These are phyloP conservation scores for Muntiacus muntjak DNA, from an alignment of 2,113 vertebrate species.

Conservation along the genomic window DNA sequence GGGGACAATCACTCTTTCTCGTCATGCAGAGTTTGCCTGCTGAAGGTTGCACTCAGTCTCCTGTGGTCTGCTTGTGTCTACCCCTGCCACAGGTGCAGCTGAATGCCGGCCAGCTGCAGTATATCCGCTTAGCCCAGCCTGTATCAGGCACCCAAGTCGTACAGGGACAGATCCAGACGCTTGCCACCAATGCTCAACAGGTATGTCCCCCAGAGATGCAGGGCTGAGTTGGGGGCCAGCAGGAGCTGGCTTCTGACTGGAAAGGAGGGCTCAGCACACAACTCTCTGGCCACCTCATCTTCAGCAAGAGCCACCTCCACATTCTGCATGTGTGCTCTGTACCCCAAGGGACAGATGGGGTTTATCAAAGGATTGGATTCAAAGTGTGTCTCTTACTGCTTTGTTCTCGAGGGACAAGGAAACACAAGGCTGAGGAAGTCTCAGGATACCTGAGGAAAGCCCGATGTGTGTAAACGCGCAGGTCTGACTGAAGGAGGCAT, in stretches of 20 bases:
- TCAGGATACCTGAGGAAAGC: background rate
- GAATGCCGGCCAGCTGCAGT: conserved; percentile 96
- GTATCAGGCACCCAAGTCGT: conserved; percentile 97
- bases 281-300: background rate
- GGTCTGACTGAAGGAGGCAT: background rate
- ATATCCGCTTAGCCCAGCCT: conserved; percentile 97
- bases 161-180: conserved; percentile 98
- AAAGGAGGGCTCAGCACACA: background rate
- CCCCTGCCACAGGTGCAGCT: conserved; percentile 91
- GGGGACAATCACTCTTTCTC: background rate
- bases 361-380: background rate
- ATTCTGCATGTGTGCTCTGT: background rate
- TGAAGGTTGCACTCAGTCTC: conserved; percentile 43
- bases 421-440: background rate
- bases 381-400: background rate
- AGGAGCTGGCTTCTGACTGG: background rate
- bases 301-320: background rate
- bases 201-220: conserved; percentile 73
- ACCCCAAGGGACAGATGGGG: background rate
- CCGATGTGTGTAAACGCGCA: background rate
- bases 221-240: background rate
- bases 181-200: conserved; percentile 94
- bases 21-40: conserved; percentile 23
- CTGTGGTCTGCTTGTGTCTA: conserved; percentile 68
- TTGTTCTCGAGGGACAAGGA: background rate